phyloP scores from a whole-genome alignment of 2,888 invertebrate genomes.

The Tetheella fluctuosa region DNA sequence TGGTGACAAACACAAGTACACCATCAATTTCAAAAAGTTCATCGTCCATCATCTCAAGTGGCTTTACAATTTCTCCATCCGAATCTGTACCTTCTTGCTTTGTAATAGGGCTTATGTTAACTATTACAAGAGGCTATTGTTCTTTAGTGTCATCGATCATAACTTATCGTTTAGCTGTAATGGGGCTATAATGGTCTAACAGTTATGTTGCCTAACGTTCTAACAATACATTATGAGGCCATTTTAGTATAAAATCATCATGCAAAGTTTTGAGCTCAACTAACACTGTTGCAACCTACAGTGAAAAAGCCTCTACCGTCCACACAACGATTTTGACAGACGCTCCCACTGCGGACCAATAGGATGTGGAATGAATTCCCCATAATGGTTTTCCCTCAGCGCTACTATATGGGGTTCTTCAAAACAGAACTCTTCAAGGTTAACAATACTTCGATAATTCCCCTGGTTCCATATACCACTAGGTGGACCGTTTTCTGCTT shows the following conservation, averaged over 20 bases:
- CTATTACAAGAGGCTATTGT: slow-evolving; percentile 27
- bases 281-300: background rate
- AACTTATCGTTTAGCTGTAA: slow-evolving; percentile 27
- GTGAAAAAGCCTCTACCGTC: too few species aligned
- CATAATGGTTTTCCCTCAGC: too few species aligned
- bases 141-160: slow-evolving; percentile 41
- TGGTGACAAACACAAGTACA: slow-evolving; percentile 17
- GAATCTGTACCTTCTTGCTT: background rate
- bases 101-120: slow-evolving; percentile 1
- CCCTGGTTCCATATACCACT: too few species aligned
- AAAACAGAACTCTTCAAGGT: too few species aligned
- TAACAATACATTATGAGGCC: slow-evolving; percentile 13
- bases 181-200: slow-evolving; percentile 36
- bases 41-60: slow-evolving; percentile 19
- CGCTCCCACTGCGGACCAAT: too few species aligned
- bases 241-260: background rate
- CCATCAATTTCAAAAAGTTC: slow-evolving; percentile 28
- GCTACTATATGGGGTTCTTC: too few species aligned
- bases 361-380: too few species aligned
- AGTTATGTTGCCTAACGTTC: slow-evolving; percentile 24
- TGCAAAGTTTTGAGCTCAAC: background rate
- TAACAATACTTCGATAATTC: too few species aligned
- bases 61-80: slow-evolving; percentile 12
- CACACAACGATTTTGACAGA: too few species aligned
- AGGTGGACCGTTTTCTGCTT: too few species aligned